Percentiles rank a stretch among this genome's conserved stretches.
phyloP scores from a whole-genome alignment of 2,113 vertebrate genomes.

The Zosterops borbonicus region DNA sequence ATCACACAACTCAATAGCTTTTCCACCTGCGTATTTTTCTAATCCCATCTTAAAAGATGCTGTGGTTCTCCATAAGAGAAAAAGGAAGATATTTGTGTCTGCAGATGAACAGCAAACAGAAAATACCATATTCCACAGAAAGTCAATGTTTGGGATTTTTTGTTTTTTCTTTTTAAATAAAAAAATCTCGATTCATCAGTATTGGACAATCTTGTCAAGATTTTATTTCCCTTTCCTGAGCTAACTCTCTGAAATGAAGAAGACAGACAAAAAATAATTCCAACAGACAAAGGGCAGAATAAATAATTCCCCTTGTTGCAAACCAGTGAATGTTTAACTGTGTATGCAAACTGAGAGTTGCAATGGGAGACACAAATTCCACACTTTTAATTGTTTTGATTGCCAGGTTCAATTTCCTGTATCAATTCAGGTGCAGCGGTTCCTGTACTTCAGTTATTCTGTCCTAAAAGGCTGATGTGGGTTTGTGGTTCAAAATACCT shows the following conservation, averaged over 20 bases:
- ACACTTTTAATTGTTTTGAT: background rate
- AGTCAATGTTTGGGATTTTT: background rate
- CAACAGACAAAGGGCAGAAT: background rate
- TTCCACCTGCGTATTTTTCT: background rate
- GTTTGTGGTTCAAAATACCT: background rate
- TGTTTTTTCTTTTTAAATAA: background rate
- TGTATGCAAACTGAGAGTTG: background rate
- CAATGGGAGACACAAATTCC: background rate
- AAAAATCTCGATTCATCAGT: background rate
- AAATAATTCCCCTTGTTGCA: background rate
- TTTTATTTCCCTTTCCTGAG: background rate
- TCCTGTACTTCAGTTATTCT: background rate
- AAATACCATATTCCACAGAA: background rate
- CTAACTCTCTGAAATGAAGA: background rate
- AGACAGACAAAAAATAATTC: background rate
- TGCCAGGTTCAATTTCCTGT: background rate
- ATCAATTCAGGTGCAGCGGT: background rate
- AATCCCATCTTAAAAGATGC: background rate
- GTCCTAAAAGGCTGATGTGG: background rate
- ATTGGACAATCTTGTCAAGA: background rate
- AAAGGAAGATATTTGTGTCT: background rate
- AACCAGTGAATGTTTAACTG: background rate
- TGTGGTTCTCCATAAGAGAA: background rate
- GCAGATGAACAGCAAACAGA: background rate
- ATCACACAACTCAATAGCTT: constrained; percentile 13